Evolutionary conservation across 2,888 invertebrate species (phyloP).

Genomic region (Apocheima hispidaria): DNA sequence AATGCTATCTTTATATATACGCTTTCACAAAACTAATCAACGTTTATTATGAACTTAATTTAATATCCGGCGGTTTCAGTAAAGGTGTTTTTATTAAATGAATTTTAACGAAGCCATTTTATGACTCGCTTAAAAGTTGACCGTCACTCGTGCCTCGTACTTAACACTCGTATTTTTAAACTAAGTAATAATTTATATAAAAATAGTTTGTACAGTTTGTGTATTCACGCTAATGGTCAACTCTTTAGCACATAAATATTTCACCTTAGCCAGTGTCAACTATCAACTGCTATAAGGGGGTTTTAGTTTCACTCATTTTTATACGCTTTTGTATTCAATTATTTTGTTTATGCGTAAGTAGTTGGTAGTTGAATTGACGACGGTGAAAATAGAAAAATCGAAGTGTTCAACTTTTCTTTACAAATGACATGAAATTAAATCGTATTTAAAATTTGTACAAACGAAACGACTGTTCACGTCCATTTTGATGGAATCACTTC

Average conservation of each 20-base stretch:
- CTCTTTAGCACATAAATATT: conserved; percentile 66
- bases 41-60: conserved; percentile 44
- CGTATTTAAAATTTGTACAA: background rate
- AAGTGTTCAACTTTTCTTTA: conserved; percentile 53
- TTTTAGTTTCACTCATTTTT: conserved; percentile 71
- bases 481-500: conserved; percentile 55
- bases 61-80: conserved; percentile 73
- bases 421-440: background rate
- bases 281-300: conserved; percentile 81
- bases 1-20: conserved; percentile 48
- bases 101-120: conserved; percentile 78
- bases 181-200: background rate
- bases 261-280: conserved; percentile 79
- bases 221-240: conserved; percentile 54
- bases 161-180: conserved; percentile 12
- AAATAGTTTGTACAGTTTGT: conserved; percentile 7
- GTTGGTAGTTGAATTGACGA: conserved; percentile 83
- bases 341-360: conserved; percentile 68
- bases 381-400: conserved; percentile 76
- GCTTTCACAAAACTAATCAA: conserved; percentile 47
- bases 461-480: background rate
- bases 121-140: conserved; percentile 73
- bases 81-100: conserved; percentile 70
- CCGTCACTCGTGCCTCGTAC: conserved; percentile 34
- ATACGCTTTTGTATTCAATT: conserved; percentile 65